A percentile compares a stretch with the other conserved stretches of the same genome.
These are phyloP conservation scores for Hemiprocne comata DNA, from an alignment of 2,113 vertebrate genomes.

Conservation along the genomic window DNA sequence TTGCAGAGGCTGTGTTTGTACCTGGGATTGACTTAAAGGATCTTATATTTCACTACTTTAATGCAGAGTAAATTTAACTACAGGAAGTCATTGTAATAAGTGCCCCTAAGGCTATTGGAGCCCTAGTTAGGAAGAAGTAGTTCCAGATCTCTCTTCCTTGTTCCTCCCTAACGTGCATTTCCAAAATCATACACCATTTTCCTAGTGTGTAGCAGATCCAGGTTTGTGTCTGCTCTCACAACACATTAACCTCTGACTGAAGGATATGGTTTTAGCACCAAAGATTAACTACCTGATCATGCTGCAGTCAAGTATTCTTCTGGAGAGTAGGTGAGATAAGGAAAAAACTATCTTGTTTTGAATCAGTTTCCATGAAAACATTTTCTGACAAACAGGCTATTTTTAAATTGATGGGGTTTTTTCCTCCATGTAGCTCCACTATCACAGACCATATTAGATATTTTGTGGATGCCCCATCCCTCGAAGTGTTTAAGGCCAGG, in stretches of 20 bases:
- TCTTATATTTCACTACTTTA: not conserved
- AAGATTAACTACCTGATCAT: not conserved
- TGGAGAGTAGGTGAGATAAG: not conserved
- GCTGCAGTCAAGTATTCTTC: not conserved
- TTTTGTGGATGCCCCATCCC: not conserved
- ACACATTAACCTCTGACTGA: not conserved
- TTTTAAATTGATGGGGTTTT: not conserved
- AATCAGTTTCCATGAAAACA: not conserved
- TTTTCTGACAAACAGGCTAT: not conserved
- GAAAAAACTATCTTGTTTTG: not conserved
- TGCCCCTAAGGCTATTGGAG: not conserved
- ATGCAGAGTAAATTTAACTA: not conserved
- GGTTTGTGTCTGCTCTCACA: not conserved
- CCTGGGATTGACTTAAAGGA: not conserved
- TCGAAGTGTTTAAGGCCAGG: too few relatives aligned
- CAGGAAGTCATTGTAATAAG: not conserved
- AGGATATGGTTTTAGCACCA: not conserved
- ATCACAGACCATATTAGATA: not conserved
- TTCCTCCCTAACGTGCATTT: not conserved
- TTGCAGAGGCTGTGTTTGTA: not conserved
- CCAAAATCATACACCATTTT: not conserved
- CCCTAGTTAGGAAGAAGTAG: not conserved
- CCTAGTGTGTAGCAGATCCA: not conserved
- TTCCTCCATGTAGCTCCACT: not conserved
- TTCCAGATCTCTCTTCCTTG: not conserved